Evolutionary conservation across 1,140 invertebrate species (phyloP), one percentile per base, ranked within the genome.

Genomic region (Ylistrum balloti): DNA sequence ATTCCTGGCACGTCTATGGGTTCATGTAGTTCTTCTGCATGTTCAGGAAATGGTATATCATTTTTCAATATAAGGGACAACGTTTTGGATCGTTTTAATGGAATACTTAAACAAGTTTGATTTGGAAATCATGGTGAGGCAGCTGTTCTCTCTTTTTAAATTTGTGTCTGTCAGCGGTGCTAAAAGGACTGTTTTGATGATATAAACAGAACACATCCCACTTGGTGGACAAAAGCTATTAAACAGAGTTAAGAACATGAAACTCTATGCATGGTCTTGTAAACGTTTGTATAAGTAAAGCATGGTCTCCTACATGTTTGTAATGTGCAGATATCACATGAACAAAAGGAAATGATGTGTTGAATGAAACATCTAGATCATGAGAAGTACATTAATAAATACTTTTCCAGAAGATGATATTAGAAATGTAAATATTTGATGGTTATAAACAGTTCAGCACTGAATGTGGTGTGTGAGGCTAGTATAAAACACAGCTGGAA

Each of bases 1-100:
- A 74, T 28, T 74, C 56, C 56, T 17, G 56, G 5, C 56, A 74
- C 56, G n/a, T 74, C 56, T 74, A n/a, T 28, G 56, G 56, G 56
- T 74, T 74, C 56, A 74, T 74, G 22, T 74, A n/a, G 56, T 74
- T n/a, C 56, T 74, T 28, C 56, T 74, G 56, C 22, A 74, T n/a
- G 0, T 2, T 74, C n/a, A 74, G n/a, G 9, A n/a, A 74, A 74
- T 74, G 56, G 56, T 28, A 28, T 74, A 74, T 74, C 56, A 74
- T 28, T 74, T 48, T 74, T 74, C 56, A 28, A n/a, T 7, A 11
- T 38, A 28, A 74, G 13, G n/a, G 56, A 74, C n/a, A 74, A 0
- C 7, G 9, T 74, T 74, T 17, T 28, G 56, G 3, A 74, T 74
- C 56, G n/a, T 28, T 74, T 74, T 74, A 74, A 74, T 74, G 22